phyloP scores from a whole-genome alignment of 1,140 invertebrate species.

The Drosophila mojavensis region DNA sequence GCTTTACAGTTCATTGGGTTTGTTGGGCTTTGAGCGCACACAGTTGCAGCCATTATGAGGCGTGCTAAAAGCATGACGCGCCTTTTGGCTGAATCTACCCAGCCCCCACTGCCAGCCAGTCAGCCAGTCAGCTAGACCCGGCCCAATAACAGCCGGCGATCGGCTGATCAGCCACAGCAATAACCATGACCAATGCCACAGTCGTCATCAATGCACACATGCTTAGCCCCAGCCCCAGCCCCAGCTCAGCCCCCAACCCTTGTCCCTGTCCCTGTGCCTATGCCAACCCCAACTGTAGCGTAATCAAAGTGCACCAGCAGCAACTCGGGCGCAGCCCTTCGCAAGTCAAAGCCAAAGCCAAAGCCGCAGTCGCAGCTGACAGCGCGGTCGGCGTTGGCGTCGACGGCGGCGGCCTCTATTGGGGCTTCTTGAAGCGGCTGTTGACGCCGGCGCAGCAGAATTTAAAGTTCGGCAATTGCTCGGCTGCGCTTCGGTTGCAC shows the following conservation, averaged over 20 bases:
- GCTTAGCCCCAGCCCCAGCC: neutral
- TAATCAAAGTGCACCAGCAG: slow-evolving; percentile 15
- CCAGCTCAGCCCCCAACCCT: neutral
- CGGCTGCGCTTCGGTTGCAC: slow-evolving; percentile 42
- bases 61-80: slow-evolving; percentile 64
- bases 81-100: slow-evolving; percentile 6
- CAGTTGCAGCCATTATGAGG: slow-evolving; percentile 54
- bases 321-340: slow-evolving; percentile 4
- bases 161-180: slow-evolving; percentile 59
- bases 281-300: neutral
- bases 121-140: neutral
- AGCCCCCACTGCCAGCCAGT: neutral
- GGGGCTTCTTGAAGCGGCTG: slow-evolving; percentile 32
- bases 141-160: slow-evolving; percentile 11
- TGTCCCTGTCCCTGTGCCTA: neutral
- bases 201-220: slow-evolving; percentile 35
- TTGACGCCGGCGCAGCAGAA: slow-evolving; percentile 11
- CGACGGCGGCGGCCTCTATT: slow-evolving; percentile 14
- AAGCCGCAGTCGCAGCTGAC: neutral
- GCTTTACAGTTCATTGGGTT: slow-evolving; percentile 73
- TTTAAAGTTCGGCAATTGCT: slow-evolving; percentile 40
- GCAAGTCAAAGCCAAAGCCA: neutral
- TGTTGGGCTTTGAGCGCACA: slow-evolving; percentile 25
- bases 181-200: slow-evolving; percentile 64
- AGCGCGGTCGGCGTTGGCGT: slow-evolving; percentile 15